Conservation (phyloP, 2,113 vertebrate genomes). For the Prinia subflava region DNA sequence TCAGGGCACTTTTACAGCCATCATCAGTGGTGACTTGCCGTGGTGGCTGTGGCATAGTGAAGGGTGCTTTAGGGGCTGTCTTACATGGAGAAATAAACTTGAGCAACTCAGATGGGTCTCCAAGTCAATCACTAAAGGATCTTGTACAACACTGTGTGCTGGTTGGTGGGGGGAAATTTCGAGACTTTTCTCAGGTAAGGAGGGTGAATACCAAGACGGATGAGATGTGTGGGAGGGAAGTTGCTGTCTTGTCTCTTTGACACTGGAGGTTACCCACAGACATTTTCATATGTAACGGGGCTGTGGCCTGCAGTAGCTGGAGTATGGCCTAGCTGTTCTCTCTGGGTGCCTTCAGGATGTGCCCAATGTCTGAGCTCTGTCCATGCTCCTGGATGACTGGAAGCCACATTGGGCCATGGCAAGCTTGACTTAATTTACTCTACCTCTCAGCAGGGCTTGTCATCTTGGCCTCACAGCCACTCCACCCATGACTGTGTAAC, state of each 20-base stretch:
- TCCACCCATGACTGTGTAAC: background rate
- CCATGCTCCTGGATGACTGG: background rate
- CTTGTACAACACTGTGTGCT: fast-evolving
- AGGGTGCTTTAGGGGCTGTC: background rate
- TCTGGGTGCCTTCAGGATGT: background rate
- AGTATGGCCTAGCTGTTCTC: background rate
- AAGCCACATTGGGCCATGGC: background rate
- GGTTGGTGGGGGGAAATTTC: background rate
- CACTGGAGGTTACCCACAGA: background rate
- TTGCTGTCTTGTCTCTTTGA: background rate
- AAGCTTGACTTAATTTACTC: background rate
- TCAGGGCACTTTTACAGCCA: fast-evolving
- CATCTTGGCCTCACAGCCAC: background rate
- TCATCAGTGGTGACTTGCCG: background rate
- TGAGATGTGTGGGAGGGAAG: background rate
- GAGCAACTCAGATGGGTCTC: background rate
- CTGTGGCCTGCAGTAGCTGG: background rate
- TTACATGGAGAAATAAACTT: background rate
- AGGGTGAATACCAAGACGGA: background rate
- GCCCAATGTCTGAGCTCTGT: fast-evolving
- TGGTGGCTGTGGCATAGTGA: background rate
- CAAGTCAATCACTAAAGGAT: background rate
- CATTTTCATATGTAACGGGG: fast-evolving
- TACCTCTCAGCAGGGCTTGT: background rate
- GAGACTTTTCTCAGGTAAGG: background rate